These are phyloP conservation scores for Myiagra hebetior DNA, from an alignment of 2,113 vertebrate species.

Conservation along the genomic window DNA sequence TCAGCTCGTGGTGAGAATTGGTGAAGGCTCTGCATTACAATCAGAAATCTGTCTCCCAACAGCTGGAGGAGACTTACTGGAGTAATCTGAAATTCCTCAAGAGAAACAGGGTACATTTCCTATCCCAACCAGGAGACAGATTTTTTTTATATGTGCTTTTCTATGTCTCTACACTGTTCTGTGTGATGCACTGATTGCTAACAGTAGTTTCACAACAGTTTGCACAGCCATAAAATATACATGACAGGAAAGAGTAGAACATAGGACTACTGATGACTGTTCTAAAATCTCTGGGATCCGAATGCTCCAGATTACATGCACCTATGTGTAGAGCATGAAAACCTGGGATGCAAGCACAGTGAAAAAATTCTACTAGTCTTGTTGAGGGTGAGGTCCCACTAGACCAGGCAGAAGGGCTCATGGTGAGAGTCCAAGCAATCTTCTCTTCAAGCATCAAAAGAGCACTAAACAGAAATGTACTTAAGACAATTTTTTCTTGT, in stretches of 20 bases:
- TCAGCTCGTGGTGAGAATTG: neutral
- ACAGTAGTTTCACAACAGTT: neutral
- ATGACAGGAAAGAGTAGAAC: neutral
- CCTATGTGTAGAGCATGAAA: neutral
- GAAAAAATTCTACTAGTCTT: neutral
- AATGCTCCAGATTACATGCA: neutral
- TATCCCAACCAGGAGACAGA: neutral
- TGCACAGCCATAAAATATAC: neutral
- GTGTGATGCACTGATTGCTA: neutral
- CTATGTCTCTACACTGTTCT: neutral
- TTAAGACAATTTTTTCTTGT: neutral
- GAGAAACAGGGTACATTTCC: neutral
- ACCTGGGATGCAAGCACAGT: neutral
- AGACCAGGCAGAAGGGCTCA: neutral
- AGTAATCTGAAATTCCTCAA: neutral
- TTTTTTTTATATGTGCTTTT: neutral
- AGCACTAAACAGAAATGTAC: neutral
- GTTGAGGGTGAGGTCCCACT: neutral
- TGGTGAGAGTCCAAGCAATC: neutral
- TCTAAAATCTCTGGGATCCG: neutral
- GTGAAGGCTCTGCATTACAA: neutral
- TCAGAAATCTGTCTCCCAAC: neutral
- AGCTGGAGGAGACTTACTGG: neutral
- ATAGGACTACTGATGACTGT: accelerated
- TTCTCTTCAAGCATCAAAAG: neutral